A percentile compares a stretch with the other conserved stretches of the same genome.
These are phyloP conservation scores for Paradoxurus hermaphroditus DNA, from an alignment of 2,113 vertebrate genomes.

Conservation along the genomic window DNA sequence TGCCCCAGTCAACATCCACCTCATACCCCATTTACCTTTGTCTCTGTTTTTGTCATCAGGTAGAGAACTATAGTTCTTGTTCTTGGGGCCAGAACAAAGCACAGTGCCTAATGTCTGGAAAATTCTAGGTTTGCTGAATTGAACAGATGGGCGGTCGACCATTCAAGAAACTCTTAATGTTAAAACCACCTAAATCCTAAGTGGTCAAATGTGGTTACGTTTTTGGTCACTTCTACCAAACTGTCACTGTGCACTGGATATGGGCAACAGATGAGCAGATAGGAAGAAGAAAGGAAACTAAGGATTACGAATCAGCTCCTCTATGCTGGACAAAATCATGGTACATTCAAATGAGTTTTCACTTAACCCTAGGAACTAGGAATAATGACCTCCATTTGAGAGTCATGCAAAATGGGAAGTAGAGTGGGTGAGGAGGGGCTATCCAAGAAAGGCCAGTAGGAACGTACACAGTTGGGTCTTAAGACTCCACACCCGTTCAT, in stretches of 20 bases:
- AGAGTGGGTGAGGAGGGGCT: background rate
- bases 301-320: background rate
- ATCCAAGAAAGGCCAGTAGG: background rate
- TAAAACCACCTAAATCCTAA: background rate
- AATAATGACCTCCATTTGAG: background rate
- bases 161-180: background rate
- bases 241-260: background rate
- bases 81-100: background rate
- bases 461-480: background rate
- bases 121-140: background rate
- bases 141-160: background rate
- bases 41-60: background rate
- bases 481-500: background rate
- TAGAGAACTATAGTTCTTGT: background rate
- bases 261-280: too few species aligned
- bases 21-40: background rate
- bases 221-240: background rate
- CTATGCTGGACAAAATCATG: background rate
- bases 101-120: rapidly evolving
- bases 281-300: background rate
- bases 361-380: background rate
- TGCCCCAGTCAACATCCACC: background rate
- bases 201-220: background rate
- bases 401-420: background rate
- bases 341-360: background rate